These are phyloP conservation scores for Pipistrellus pygmaeus DNA, from an alignment of 2,797 vertebrate genomes.

Conservation along the genomic window DNA sequence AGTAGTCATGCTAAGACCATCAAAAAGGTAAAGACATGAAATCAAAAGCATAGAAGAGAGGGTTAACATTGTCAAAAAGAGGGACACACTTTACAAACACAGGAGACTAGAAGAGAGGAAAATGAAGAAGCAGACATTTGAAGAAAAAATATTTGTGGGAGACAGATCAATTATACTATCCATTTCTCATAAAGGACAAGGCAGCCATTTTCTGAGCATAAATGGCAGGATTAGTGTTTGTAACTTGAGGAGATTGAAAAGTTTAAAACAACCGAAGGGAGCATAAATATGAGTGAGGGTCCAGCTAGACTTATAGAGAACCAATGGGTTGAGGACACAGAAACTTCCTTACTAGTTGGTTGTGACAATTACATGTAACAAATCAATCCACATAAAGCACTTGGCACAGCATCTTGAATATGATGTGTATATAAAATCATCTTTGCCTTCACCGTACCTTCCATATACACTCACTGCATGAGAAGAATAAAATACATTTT, in stretches of 20 bases:
- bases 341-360: neutral
- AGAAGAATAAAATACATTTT: constrained; percentile 1
- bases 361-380: neutral
- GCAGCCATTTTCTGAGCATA: neutral
- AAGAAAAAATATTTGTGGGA: neutral
- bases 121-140: neutral
- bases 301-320: neutral
- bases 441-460: neutral
- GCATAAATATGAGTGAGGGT: neutral
- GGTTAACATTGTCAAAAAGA: neutral
- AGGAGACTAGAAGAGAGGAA: neutral
- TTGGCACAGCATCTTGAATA: neutral
- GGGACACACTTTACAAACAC: neutral
- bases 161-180: neutral
- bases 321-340: neutral
- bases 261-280: neutral
- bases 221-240: neutral
- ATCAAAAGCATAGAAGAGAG: neutral
- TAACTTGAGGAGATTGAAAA: neutral
- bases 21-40: neutral
- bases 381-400: neutral
- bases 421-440: neutral
- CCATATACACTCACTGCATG: neutral
- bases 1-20: neutral
- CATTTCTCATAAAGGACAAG: neutral